Evolutionary conservation across 2,113 vertebrate genomes (phyloP).

Genomic region (Elaphurus davidianus): DNA sequence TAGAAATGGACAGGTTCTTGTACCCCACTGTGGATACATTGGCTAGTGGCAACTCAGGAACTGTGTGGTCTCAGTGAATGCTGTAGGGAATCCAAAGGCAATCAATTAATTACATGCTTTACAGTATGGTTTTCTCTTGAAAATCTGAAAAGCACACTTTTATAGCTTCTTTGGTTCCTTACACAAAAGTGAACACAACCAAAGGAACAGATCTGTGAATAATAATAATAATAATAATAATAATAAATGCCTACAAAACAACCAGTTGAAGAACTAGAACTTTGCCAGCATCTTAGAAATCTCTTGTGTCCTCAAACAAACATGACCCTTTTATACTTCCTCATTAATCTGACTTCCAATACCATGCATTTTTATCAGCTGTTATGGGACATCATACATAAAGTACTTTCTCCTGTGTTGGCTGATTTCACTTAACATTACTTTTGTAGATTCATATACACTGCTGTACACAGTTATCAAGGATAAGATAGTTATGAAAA

Average conservation of each 20-base stretch:
- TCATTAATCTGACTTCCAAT: background rate
- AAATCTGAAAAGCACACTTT: background rate
- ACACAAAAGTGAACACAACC: background rate
- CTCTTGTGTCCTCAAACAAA: background rate
- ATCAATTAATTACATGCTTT: background rate
- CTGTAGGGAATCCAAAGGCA: background rate
- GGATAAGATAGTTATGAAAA: background rate
- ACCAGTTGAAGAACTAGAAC: background rate
- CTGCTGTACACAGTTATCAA: background rate
- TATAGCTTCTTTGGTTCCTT: too few relatives aligned
- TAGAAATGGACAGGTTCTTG: background rate
- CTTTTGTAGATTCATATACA: background rate
- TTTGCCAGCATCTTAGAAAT: background rate
- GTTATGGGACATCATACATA: background rate
- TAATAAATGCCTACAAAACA: background rate
- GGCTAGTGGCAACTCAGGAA: background rate
- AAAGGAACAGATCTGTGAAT: background rate
- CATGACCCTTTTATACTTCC: background rate
- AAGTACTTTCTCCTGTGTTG: background rate
- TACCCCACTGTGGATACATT: background rate
- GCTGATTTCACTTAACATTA: background rate
- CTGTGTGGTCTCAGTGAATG: background rate
- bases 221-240: too few relatives aligned
- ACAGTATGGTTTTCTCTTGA: background rate
- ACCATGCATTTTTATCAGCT: background rate